These are phyloP conservation scores for Hydropsyche tenuis DNA, from an alignment of 1,140 invertebrate species.

Conservation along the genomic window DNA sequence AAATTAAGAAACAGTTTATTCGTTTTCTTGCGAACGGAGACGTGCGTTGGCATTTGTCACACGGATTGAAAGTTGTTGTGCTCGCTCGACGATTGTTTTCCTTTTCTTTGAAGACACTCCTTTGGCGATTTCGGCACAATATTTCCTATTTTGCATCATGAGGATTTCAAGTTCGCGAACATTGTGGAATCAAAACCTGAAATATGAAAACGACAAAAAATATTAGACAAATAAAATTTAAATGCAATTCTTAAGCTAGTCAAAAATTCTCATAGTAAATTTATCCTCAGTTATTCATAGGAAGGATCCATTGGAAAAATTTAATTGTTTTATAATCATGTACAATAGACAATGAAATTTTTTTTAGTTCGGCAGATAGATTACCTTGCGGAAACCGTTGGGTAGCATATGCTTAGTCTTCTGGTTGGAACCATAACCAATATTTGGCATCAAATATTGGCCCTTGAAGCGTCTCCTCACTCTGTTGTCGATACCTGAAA, in stretches of 20 bases:
- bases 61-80: constrained; percentile 93
- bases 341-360: background rate
- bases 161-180: constrained; percentile 91
- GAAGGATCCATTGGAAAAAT: constrained; percentile 40
- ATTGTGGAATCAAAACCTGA: constrained; percentile 72
- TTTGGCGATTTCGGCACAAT: constrained; percentile 97
- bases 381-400: constrained; percentile 95
- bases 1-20: constrained; percentile 70
- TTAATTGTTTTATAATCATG: constrained; percentile 29
- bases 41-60: constrained; percentile 96
- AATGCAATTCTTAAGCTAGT: constrained; percentile 36
- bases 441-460: constrained; percentile 97
- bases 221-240: constrained; percentile 34
- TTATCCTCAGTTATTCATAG: constrained; percentile 41
- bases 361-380: background rate
- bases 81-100: constrained; percentile 94
- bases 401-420: constrained; percentile 96
- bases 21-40: constrained; percentile 96
- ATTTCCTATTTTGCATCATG: constrained; percentile 98
- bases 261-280: constrained; percentile 46
- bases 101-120: constrained; percentile 96
- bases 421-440: constrained; percentile 97
- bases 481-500: constrained; percentile 97
- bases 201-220: constrained; percentile 53
- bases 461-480: constrained; percentile 98